These are phyloP conservation scores for Bolinopsis microptera DNA, from an alignment of 37 sponge, comb jelly and placozoan species.

Conservation along the genomic window DNA sequence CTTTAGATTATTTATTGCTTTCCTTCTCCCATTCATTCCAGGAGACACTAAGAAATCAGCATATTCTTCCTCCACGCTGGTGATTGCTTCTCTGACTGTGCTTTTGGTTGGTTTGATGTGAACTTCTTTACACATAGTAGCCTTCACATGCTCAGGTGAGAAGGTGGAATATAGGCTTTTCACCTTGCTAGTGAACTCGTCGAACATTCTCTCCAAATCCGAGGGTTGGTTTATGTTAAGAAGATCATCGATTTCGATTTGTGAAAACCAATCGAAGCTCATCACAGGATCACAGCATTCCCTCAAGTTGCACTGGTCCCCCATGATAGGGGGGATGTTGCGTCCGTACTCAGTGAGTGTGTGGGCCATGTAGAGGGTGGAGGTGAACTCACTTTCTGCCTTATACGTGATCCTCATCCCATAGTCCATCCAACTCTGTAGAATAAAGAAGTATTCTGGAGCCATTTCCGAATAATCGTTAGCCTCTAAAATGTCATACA, in stretches of 20 bases:
- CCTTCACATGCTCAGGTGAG: not conserved
- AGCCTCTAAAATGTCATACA: not conserved
- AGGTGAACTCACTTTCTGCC: too few species aligned
- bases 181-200: not conserved
- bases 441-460: not conserved
- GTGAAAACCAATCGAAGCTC: not conserved
- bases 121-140: not conserved
- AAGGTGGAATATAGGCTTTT: not conserved
- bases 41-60: not conserved
- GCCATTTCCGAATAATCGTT: not conserved
- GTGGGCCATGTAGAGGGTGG: not conserved
- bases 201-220: not conserved
- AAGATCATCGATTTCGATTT: not conserved
- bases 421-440: not conserved
- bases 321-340: not conserved
- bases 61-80: not conserved
- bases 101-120: not conserved
- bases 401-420: not conserved
- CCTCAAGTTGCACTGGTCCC: not conserved
- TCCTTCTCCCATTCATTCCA: not conserved
- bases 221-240: not conserved
- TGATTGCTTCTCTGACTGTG: not conserved
- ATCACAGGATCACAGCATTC: not conserved
- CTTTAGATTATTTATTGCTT: not conserved
- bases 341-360: not conserved